Evolutionary conservation across 2,113 vertebrate genomes (phyloP), one percentile per base, ranked within the genome.

Genomic region (Suricata suricatta): DNA sequence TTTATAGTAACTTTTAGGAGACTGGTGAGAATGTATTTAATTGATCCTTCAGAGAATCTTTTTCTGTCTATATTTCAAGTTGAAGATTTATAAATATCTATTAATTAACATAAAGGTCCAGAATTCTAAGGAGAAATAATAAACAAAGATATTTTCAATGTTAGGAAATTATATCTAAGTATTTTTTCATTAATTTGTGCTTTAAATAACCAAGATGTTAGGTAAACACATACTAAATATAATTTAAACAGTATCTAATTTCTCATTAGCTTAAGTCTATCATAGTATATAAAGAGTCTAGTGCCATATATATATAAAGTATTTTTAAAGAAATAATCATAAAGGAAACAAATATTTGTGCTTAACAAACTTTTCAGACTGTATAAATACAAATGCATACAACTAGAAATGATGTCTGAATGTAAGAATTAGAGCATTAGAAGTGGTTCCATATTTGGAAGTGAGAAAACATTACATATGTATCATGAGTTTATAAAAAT

Each of bases 401-500:
- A 66, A 83, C 35, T 63, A 77, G 44, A 92, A 97, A 95, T 96
- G n/a, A 82, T 64, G 16, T 82, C 35, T 94, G 63, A 68, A 89
- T 84, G 54, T 89, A 93, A 38, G 63, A 92, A 85, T 44, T 19
- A 5, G 13, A 79, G 44, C 66, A 21, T 88, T 83, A 68, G 80
- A 88, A 86, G 16, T 47, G 54, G 33, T 64, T 80, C 21, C 44
- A 52, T 83, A 83, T 96, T 97, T 96, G 57, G 2, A 33, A 95
- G 50, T 92, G 52, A 96, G 88, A 81, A 96, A 95, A 60, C 64
- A 92, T 96, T 97, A 71, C 71, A 91, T 95, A 92, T 88, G 88
- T 95, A 95, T 96, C 88, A 57, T 71, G 71, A 96, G 90, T 92
- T 95, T 96, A 80, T 96, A 97, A 96, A 97, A 97, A 97, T 97